Evolutionary conservation across 1,140 invertebrate genomes (phyloP), one percentile per base, ranked within the genome.

Genomic region (Trissolcus basalis): DNA sequence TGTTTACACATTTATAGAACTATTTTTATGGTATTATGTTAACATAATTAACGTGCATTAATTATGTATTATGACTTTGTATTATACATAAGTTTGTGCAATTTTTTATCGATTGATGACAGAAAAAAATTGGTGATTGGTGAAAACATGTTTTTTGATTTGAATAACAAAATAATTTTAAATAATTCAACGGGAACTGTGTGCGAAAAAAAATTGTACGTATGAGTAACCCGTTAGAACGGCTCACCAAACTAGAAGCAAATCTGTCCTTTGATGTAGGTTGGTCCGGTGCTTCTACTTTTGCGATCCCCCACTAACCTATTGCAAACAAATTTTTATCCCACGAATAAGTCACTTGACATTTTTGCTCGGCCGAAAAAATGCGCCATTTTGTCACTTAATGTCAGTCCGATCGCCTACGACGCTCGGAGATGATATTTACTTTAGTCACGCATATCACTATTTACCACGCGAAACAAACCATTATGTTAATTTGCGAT

Each of bases 371-470:
- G 32, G 41, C 43, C 5, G 9, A 55, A 55, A 54, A 55, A 55
- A 55, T 55, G 19, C 41, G 12, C 53, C 41, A 55, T 55, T 55
- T 55, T 44, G 53, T 55, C 53, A 55, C 53, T 55, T 55, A 53
- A 53, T 53, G 50, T 53, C 50, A 53, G 33, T 53, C 39, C 16
- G 12, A 41, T 53, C 50, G 50, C 50, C 50, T 41, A 53, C 53
- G 41, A 55, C n/a, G 53, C 44, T 55, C 32, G n/a, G 41, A 44
- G 41, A 55, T 55, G 53, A 55, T 44, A 55, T 55, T 55, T 55
- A 55, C 53, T 55, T 55, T 55, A 55, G 39, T 55, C 53, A 55
- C 19, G 53, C 53, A 55, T 55, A 43, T 44, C 39, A 44, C 53
- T 12, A 44, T 44, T 43, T 44, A 32, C 41, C 15, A 55, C 32